A percentile compares a stretch with the other conserved stretches of the same genome.
Evolutionary conservation across 2,888 invertebrate species (phyloP).

Genomic region (Andrena praecox): DNA sequence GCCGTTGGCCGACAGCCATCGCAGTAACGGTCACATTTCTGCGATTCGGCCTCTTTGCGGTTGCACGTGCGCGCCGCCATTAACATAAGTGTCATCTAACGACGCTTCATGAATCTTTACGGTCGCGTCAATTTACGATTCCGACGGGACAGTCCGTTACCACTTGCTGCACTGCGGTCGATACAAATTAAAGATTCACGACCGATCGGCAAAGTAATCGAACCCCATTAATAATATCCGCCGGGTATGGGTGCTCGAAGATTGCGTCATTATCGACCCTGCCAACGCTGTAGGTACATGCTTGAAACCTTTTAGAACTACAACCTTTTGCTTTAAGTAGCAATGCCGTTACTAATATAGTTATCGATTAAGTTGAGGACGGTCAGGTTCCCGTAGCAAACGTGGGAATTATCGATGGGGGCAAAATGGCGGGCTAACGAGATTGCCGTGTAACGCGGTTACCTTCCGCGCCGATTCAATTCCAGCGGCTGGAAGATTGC

Average conservation of each 20-base stretch:
- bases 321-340: background rate
- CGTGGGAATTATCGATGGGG: constrained; percentile 49
- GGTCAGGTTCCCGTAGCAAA: constrained; percentile 32
- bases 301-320: background rate
- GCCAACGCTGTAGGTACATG: background rate
- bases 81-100: constrained; percentile 61
- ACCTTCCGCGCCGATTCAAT: constrained; percentile 18
- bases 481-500: background rate
- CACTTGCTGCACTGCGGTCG: constrained; percentile 21
- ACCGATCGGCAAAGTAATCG: constrained; percentile 15
- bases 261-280: background rate
- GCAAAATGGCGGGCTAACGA: constrained; percentile 30
- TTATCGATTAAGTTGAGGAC: constrained; percentile 25
- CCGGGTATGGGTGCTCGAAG: no score
- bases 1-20: constrained; percentile 33
- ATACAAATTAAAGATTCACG: constrained; percentile 11
- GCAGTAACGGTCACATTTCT: constrained; percentile 44
- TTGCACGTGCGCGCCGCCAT: constrained; percentile 30
- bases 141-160: constrained; percentile 21
- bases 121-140: constrained; percentile 48
- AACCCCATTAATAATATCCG: background rate
- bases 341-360: background rate
- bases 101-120: constrained; percentile 55
- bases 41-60: constrained; percentile 26
- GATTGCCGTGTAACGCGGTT: constrained; percentile 38